These are phyloP conservation scores for Pungitius pungitius DNA, from an alignment of 2,113 vertebrate species.

Conservation along the genomic window DNA sequence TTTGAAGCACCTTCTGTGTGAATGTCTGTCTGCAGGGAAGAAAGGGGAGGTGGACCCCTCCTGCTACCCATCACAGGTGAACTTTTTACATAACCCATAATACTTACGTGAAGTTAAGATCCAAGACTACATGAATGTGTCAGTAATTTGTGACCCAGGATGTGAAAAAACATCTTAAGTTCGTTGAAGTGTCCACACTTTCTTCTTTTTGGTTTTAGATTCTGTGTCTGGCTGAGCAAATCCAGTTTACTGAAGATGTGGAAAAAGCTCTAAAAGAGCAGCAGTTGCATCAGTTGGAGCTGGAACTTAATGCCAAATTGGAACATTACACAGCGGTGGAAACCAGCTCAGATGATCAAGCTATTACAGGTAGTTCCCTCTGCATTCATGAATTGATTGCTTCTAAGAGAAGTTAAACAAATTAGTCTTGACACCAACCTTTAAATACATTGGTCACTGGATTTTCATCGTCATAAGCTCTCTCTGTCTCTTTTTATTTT, in stretches of 20 bases:
- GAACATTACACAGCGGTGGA: slow-evolving; percentile 91
- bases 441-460: neutral
- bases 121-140: neutral
- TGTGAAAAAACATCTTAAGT: neutral
- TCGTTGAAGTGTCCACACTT: neutral
- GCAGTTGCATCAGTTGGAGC: slow-evolving; percentile 87
- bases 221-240: slow-evolving; percentile 93
- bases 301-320: slow-evolving; percentile 88
- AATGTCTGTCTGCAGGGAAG: slow-evolving; percentile 87
- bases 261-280: slow-evolving; percentile 87
- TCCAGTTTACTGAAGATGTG: slow-evolving; percentile 95
- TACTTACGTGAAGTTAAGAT: slow-evolving; percentile 1
- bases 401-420: neutral
- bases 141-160: neutral
- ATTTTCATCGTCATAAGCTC: too few species aligned
- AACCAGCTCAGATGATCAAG: slow-evolving; percentile 77
- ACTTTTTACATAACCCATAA: neutral
- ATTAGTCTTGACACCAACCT: too few species aligned
- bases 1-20: slow-evolving; percentile 87
- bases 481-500: too few species aligned
- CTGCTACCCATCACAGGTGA: slow-evolving; percentile 92
- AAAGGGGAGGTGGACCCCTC: slow-evolving; percentile 88
- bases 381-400: slow-evolving; percentile 13
- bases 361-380: slow-evolving; percentile 78
- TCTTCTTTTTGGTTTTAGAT: slow-evolving; percentile 79